Conservation (phyloP, 2,113 vertebrate genomes). For the Ranitomeya imitator region DNA sequence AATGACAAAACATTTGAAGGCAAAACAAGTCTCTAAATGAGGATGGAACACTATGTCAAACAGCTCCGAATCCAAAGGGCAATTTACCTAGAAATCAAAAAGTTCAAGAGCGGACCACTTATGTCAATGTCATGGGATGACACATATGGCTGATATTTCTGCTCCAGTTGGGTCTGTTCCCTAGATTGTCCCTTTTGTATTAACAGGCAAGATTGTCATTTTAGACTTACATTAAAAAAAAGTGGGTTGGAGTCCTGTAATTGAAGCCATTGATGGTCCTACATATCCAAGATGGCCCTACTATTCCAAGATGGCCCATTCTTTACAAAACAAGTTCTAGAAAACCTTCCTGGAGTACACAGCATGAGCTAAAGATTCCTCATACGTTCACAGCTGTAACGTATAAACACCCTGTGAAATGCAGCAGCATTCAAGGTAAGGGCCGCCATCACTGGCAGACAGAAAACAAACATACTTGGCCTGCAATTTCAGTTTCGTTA, state of each 20-base stretch:
- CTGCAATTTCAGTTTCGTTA: neutral
- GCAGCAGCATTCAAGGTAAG: neutral
- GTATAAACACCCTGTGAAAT: neutral
- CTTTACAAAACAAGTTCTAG: neutral
- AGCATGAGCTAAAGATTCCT: neutral
- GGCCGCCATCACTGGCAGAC: neutral
- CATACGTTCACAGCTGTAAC: neutral
- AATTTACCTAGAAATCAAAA: neutral
- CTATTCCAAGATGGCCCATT: neutral
- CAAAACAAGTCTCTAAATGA: neutral
- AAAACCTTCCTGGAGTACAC: neutral
- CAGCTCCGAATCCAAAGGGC: neutral
- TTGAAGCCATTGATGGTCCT: neutral
- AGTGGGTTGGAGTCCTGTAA: neutral
- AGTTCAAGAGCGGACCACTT: neutral
- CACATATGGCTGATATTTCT: neutral
- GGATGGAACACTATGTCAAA: neutral
- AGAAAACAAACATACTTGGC: neutral
- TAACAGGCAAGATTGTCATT: neutral
- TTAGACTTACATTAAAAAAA: neutral
- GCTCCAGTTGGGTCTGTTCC: neutral
- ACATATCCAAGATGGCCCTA: neutral
- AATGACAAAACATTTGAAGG: conserved; percentile 19
- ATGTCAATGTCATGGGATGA: neutral
- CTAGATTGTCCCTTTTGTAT: neutral